Evolutionary conservation across 2,113 vertebrate genomes (phyloP).

Genomic region (Accipiter virgatus): DNA sequence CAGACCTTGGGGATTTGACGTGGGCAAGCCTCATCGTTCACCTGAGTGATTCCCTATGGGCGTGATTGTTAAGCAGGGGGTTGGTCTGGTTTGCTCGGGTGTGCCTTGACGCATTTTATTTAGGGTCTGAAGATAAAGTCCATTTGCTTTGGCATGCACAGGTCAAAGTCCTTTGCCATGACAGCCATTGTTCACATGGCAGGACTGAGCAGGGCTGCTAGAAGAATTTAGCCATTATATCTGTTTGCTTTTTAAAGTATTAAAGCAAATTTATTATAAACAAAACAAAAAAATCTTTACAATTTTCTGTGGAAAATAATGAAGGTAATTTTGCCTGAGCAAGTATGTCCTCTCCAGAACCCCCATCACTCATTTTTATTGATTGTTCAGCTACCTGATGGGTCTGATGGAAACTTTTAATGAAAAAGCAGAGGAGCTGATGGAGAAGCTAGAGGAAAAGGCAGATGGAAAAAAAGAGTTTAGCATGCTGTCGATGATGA

Average conservation of each 20-base stretch:
- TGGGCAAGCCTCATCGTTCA: not conserved
- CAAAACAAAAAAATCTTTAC: not conserved
- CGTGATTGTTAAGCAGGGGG: not conserved
- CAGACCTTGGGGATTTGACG: not conserved
- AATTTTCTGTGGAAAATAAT: not conserved
- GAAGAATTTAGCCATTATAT: not conserved
- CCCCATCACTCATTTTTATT: slow-evolving; percentile 2
- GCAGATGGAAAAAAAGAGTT: slow-evolving; percentile 74
- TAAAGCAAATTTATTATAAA: not conserved
- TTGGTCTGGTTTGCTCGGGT: not conserved
- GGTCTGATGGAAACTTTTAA: slow-evolving; percentile 79
- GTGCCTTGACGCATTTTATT: accelerated
- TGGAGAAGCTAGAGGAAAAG: slow-evolving; percentile 74
- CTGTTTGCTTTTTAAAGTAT: not conserved
- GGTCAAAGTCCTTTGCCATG: not conserved
- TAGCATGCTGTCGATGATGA: slow-evolving; percentile 76
- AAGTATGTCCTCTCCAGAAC: not conserved
- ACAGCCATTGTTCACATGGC: not conserved
- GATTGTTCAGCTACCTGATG: slow-evolving; percentile 72
- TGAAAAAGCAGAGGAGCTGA: slow-evolving; percentile 78
- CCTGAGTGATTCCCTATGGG: not conserved
- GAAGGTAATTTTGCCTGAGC: not conserved
- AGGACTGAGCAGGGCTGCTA: not conserved
- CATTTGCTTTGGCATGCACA: accelerated
- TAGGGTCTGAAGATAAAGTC: not conserved